Evolutionary conservation across 2,888 invertebrate genomes (phyloP).

Genomic region (Schizotus pectinicornis): DNA sequence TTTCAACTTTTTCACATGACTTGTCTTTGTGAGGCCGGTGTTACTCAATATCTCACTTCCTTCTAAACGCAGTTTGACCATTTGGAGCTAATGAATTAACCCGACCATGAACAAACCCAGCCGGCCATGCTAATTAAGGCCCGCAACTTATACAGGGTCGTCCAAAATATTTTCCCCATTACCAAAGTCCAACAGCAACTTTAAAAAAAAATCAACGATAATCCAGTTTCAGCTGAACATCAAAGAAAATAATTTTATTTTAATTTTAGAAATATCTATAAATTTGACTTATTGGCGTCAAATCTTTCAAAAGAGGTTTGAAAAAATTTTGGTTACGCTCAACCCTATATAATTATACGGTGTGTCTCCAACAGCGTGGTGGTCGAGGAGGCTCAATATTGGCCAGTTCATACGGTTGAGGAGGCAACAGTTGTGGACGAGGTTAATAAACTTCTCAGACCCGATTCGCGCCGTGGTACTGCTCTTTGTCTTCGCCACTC

Average conservation of each 20-base stretch:
- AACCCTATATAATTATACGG: too few species aligned
- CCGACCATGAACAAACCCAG: background rate
- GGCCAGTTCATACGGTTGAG: slow-evolving; percentile 19
- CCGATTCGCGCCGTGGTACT: slow-evolving; percentile 27
- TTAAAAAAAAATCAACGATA: too few species aligned
- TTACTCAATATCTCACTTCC: slow-evolving; percentile 1
- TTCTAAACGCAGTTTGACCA: background rate
- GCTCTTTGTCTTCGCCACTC: slow-evolving; percentile 31
- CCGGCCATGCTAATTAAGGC: too few species aligned
- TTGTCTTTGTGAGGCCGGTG: background rate
- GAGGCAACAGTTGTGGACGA: slow-evolving; percentile 25
- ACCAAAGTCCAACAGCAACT: too few species aligned
- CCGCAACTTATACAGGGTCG: too few species aligned
- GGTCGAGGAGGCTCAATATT: slow-evolving; percentile 25
- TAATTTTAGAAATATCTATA: too few species aligned
- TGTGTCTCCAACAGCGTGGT: background rate
- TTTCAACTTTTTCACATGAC: background rate
- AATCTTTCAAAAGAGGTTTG: too few species aligned
- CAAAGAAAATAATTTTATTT: too few species aligned
- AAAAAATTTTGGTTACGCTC: too few species aligned
- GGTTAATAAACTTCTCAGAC: slow-evolving; percentile 34
- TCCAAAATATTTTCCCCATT: too few species aligned
- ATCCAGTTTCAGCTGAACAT: too few species aligned
- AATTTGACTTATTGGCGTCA: background rate
- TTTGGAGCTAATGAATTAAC: background rate